These are phyloP conservation scores for Iselma pallidipennis DNA, from an alignment of 2,888 invertebrate species.

Conservation along the genomic window DNA sequence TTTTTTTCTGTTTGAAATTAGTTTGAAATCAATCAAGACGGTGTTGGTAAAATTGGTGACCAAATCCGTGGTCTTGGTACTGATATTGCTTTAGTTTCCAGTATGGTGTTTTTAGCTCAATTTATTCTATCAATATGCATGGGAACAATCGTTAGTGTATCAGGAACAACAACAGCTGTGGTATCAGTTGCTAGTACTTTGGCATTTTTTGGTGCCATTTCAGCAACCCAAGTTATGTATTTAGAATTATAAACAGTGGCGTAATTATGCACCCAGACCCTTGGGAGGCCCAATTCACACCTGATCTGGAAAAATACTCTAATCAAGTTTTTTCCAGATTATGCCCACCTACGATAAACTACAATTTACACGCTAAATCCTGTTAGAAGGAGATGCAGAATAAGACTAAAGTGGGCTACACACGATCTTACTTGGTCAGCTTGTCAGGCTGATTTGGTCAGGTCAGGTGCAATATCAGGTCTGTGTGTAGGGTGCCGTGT, in stretches of 20 bases:
- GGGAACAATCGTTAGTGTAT: conserved; percentile 79
- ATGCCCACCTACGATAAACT: no score
- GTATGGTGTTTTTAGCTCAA: conserved; percentile 94
- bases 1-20: neutral
- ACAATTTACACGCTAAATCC: no score
- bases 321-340: no score
- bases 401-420: no score
- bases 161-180: conserved; percentile 87
- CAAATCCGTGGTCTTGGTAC: conserved; percentile 90
- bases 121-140: conserved; percentile 85
- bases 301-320: no score
- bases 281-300: no score
- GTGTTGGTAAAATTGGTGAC: conserved; percentile 53
- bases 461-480: no score
- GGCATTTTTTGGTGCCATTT: conserved; percentile 81
- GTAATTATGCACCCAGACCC: neutral
- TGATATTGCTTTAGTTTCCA: conserved; percentile 91
- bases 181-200: conserved; percentile 83
- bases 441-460: no score
- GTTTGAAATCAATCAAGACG: neutral
- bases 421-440: no score
- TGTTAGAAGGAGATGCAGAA: no score
- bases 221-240: conserved; percentile 88
- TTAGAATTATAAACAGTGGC: conserved; percentile 70
- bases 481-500: no score